Conservation (phyloP, 1,140 invertebrate genomes). For the Drosophila kurseongensis region DNA sequence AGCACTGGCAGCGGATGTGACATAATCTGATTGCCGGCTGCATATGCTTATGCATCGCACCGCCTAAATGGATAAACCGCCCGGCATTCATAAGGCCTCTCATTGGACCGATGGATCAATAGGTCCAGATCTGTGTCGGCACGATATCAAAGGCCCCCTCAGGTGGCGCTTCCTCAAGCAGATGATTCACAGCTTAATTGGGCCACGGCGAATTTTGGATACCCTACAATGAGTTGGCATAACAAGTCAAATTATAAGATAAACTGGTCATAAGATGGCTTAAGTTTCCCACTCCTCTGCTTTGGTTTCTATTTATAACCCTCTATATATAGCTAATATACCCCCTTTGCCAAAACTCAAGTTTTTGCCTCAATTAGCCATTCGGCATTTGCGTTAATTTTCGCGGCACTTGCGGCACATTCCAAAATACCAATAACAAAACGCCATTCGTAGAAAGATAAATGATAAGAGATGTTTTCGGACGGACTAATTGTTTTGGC, state of each 20-base stretch:
- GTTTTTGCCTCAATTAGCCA: conserved; percentile 66
- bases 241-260: background rate
- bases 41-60: background rate
- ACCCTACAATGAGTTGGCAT: conserved; percentile 7
- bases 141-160: conserved; percentile 77
- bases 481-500: conserved; percentile 76
- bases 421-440: conserved; percentile 56
- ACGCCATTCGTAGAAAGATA: conserved; percentile 53
- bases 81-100: conserved; percentile 59
- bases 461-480: conserved; percentile 56
- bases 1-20: conserved; percentile 66
- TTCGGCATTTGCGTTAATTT: conserved; percentile 75
- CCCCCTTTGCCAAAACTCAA: conserved; percentile 19
- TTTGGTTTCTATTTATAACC: conserved; percentile 1
- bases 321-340: background rate
- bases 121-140: conserved; percentile 72
- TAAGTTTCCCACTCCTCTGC: background rate
- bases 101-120: conserved; percentile 25
- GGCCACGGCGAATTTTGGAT: conserved; percentile 40
- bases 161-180: conserved; percentile 68
- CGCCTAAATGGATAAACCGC: conserved; percentile 64
- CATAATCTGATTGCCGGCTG: conserved; percentile 64
- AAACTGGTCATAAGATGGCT: background rate
- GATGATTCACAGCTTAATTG: conserved; percentile 14
- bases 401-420: conserved; percentile 81